These are phyloP conservation scores for Crocuta crocuta DNA, from an alignment of 2,113 vertebrate genomes.

Conservation along the genomic window DNA sequence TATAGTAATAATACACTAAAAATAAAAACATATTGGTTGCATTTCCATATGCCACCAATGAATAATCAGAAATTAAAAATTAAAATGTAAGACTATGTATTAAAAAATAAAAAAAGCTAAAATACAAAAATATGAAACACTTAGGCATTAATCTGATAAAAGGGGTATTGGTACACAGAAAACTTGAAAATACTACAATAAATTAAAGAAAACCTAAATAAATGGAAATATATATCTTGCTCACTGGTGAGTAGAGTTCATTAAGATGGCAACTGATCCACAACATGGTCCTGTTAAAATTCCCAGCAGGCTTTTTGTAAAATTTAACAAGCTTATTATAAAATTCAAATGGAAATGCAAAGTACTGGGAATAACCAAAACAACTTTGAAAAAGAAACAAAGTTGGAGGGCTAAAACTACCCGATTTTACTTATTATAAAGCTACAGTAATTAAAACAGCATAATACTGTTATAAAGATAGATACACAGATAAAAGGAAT, in stretches of 20 bases:
- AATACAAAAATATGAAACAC: not conserved
- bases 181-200: not conserved
- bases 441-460: not conserved
- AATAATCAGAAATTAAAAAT: not conserved
- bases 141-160: not conserved
- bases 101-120: not conserved
- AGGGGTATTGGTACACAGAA: not conserved
- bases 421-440: not conserved
- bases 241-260: not conserved
- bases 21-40: not conserved
- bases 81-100: not conserved
- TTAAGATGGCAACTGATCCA: not conserved
- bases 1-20: not conserved
- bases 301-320: not conserved
- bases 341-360: not conserved
- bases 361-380: not conserved
- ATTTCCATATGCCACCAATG: not conserved
- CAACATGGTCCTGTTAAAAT: not conserved
- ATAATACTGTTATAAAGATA: not conserved
- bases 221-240: not conserved
- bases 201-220: not conserved
- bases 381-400: not conserved
- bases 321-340: not conserved
- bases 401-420: not conserved
- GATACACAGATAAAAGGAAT: not conserved